phyloP scores from a whole-genome alignment of 2,113 vertebrate species.

The Poeciliopsis occidentalis region DNA sequence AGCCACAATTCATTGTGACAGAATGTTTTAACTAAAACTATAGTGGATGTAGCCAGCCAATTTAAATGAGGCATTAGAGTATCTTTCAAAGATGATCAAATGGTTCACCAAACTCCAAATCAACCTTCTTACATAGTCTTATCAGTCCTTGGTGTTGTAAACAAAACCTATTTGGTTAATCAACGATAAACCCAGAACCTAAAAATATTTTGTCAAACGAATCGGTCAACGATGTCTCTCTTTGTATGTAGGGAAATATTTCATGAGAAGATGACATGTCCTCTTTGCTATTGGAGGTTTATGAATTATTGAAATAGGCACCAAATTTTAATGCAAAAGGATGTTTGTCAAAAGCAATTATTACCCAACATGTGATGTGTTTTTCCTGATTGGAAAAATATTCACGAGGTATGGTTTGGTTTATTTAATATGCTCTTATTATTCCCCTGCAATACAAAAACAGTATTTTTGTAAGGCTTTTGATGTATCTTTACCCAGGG shows the following conservation, averaged over 20 bases:
- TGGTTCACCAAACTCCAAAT: background rate
- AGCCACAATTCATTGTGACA: no score
- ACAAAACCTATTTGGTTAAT: no score
- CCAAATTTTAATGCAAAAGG: background rate
- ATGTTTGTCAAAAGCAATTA: background rate
- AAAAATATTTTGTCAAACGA: no score
- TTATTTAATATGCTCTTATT: background rate
- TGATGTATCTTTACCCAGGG: background rate
- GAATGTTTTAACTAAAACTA: background rate
- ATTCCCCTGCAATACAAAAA: background rate
- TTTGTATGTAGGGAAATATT: no score
- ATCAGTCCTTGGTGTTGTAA: background rate
- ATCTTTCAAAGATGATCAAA: background rate
- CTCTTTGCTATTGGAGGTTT: background rate
- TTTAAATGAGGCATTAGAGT: background rate
- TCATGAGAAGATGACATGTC: no score
- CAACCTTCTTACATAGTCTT: background rate
- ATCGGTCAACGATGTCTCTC: no score
- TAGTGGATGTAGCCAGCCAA: background rate
- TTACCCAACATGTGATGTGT: background rate
- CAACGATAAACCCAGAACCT: no score
- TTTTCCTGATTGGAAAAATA: background rate
- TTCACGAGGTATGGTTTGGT: background rate
- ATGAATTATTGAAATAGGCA: background rate
- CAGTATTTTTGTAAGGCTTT: background rate